These are phyloP conservation scores for Brienomyrus brachyistius DNA, from an alignment of 2,113 vertebrate species.

Conservation along the genomic window DNA sequence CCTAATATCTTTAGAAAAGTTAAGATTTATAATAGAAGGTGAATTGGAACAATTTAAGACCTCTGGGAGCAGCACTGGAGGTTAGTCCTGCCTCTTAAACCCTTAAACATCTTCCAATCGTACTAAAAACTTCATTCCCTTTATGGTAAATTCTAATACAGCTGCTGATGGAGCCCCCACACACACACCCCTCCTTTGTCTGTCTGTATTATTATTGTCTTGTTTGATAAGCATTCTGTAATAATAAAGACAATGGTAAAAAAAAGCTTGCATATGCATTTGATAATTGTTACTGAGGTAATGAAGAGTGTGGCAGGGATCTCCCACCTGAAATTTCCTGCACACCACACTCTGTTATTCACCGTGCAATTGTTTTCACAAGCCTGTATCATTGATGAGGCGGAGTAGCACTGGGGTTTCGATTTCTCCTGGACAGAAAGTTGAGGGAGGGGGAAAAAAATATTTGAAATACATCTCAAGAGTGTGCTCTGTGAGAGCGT, in stretches of 20 bases:
- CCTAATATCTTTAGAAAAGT: not conserved
- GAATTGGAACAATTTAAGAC: not conserved
- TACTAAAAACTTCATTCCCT: not conserved
- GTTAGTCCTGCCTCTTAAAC: not conserved
- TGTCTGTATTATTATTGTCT: not conserved
- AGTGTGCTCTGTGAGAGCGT: not conserved
- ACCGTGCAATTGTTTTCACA: not conserved
- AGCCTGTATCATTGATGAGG: not conserved
- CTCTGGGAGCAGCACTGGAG: not conserved
- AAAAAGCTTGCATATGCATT: not conserved
- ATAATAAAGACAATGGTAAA: not conserved
- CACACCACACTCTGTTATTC: not conserved
- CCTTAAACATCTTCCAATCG: not conserved
- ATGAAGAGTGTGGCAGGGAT: not conserved
- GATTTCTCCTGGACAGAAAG: not conserved
- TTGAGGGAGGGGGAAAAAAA: not conserved
- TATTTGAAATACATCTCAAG: not conserved
- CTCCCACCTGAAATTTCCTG: not conserved
- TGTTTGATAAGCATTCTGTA: not conserved
- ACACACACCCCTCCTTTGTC: not conserved
- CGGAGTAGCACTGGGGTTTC: not conserved
- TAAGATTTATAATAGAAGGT: not conserved
- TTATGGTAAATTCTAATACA: not conserved
- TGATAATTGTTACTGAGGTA: not conserved
- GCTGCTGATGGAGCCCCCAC: not conserved